Evolutionary conservation across 2,797 vertebrate genomes (phyloP), one percentile per base, ranked within the genome.

Genomic region (Pelobates cultripes): DNA sequence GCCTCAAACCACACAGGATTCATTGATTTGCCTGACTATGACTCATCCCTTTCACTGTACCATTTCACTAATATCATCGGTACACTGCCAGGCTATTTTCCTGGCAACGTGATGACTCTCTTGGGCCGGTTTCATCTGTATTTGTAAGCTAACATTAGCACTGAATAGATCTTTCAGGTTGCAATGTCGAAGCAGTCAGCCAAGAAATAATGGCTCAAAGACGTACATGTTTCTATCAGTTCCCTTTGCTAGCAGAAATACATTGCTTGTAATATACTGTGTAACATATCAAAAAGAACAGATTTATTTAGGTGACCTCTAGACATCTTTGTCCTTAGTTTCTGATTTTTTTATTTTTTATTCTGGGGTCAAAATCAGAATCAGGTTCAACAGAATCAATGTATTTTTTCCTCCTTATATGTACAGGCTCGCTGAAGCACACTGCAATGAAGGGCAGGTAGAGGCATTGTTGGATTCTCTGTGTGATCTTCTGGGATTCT

Each of bases 141-240:
- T 80, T 74, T 68, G 78, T 45, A 67, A 68, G 67, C 28, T 61
- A 61, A 44, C 57, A 60, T 57, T 57, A 45, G 47, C 64, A 45
- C 47, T 79, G 41, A 74, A 80, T 80, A 69, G 72, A 81, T 63
- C 73, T 70, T 14, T 47, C n/a, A 7, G 64, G 72, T 51, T 70
- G 64, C 12, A 69, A 43, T 81, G 57, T 80, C 57, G 13, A 10
- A 43, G 40, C 66, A 73, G 64, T 15, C 43, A 55, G 67, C 71
- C 71, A 67, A 28, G 41, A 80, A 64, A 57, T 73, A 43, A 44
- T 43, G 51, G 41, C 64, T 66, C 61, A 73, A 80, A 57, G 45
- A n/a, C n/a, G n/a, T 15, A 70, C 7, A 70, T 70, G 68, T 3
- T 70, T 43, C 45, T 7, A 6, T 70, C 43, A 70, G 7, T 8